Percentiles rank a stretch among this genome's conserved stretches.
Evolutionary conservation across 2,888 invertebrate genomes (phyloP).

Genomic region (Bombylius major): DNA sequence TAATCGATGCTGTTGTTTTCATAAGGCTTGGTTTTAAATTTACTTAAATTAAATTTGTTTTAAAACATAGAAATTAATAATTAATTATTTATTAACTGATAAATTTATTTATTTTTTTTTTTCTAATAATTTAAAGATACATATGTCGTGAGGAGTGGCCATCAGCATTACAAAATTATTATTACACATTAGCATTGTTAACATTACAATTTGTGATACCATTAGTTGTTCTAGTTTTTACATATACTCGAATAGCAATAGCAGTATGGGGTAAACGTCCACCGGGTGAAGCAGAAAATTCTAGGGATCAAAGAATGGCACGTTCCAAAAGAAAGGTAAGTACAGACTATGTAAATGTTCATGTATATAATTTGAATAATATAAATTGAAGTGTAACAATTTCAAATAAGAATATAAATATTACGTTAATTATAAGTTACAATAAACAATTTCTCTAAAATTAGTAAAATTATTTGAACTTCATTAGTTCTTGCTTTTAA

Average conservation of each 20-base stretch:
- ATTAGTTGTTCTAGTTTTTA: slow-evolving; percentile 63
- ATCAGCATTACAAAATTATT: slow-evolving; percentile 46
- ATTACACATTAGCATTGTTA: slow-evolving; percentile 66
- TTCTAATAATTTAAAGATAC: slow-evolving; percentile 41
- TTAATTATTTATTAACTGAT: too few relatives aligned
- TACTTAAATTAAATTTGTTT: too few relatives aligned
- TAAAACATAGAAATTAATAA: too few relatives aligned
- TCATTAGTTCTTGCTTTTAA: too few relatives aligned
- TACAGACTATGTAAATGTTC: background rate
- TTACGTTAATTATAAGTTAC: too few relatives aligned
- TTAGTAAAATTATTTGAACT: too few relatives aligned
- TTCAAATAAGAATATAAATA: too few relatives aligned
- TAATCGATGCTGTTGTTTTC: too few relatives aligned
- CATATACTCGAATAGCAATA: slow-evolving; percentile 73
- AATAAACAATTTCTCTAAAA: too few relatives aligned
- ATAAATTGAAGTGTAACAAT: too few relatives aligned
- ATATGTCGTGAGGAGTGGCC: slow-evolving; percentile 64
- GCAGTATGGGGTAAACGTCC: slow-evolving; percentile 79
- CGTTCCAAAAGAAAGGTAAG: slow-evolving; percentile 76
- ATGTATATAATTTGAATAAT: too few relatives aligned
- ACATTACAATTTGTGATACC: slow-evolving; percentile 77
- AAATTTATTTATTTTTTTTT: background rate
- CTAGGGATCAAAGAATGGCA: slow-evolving; percentile 69
- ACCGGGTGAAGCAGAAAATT: slow-evolving; percentile 78
- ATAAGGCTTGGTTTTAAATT: too few relatives aligned